These are phyloP conservation scores for Eriocheir sinensis DNA, from an alignment of 1,140 invertebrate species.

Conservation along the genomic window DNA sequence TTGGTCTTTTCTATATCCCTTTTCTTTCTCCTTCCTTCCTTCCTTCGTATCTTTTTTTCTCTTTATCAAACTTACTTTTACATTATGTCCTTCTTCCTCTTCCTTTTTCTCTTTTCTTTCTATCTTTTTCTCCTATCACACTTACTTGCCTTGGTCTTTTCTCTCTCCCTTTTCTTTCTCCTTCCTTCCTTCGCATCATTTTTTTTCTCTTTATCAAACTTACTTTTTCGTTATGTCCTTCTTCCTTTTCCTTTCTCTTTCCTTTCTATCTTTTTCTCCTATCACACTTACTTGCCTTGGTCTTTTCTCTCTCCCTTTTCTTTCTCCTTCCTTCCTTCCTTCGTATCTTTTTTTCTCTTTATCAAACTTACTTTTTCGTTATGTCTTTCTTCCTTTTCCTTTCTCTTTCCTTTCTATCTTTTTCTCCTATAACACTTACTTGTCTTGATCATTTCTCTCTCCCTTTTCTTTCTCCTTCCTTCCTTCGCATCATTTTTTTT, in stretches of 20 bases:
- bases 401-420: not conserved
- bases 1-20: not conserved
- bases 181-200: not conserved
- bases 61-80: not conserved
- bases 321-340: not conserved
- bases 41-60: not conserved
- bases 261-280: not conserved
- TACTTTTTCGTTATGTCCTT: not conserved
- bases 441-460: not conserved
- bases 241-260: not conserved
- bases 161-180: not conserved
- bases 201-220: not conserved
- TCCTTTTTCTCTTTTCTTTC: not conserved
- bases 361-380: not conserved
- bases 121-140: not conserved
- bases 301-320: not conserved
- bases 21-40: conserved; percentile 12
- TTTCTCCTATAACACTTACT: not conserved
- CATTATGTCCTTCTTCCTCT: not conserved
- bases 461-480: not conserved
- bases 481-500: not conserved
- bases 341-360: not conserved
- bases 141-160: not conserved
- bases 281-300: not conserved
- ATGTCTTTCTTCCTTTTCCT: not conserved